Conservation (phyloP, 2,113 vertebrate genomes). For the Columbina picui region DNA sequence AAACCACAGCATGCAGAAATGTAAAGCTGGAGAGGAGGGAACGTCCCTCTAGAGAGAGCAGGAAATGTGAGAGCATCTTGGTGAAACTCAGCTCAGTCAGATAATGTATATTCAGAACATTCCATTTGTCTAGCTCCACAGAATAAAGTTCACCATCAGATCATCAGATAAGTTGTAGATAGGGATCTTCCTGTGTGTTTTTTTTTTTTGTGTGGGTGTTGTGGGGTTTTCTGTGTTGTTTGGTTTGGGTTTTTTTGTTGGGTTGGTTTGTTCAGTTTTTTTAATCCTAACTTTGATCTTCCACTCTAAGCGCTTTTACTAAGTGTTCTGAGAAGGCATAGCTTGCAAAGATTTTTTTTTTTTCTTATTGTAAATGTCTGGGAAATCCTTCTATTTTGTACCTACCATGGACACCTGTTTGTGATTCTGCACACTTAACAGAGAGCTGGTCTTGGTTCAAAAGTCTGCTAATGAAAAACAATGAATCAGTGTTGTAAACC, state of each 20-base stretch:
- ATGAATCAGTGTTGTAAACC: not conserved
- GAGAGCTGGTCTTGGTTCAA: not conserved
- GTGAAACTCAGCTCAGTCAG: not conserved
- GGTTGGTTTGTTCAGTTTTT: rapidly evolving
- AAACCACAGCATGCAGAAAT: not conserved
- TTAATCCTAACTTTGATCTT: not conserved
- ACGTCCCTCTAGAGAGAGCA: not conserved
- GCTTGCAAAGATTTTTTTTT: not conserved
- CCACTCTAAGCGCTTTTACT: not conserved
- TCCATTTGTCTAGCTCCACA: not conserved
- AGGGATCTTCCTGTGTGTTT: not conserved
- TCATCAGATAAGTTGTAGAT: not conserved
- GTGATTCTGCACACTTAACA: not conserved
- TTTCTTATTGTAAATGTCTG: not conserved
- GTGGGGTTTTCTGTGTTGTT: no score
- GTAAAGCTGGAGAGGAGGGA: not conserved
- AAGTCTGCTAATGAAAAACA: not conserved
- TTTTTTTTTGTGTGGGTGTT: no score
- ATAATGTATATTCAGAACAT: not conserved
- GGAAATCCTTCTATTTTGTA: not conserved
- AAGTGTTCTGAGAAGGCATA: not conserved
- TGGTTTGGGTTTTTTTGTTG: no score
- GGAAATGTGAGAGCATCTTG: not conserved
- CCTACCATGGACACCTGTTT: not conserved
- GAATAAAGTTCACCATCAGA: not conserved